Evolutionary conservation across 1,140 invertebrate genomes (phyloP), one percentile per base, ranked within the genome.

Genomic region (Stegodyphus dumicola): DNA sequence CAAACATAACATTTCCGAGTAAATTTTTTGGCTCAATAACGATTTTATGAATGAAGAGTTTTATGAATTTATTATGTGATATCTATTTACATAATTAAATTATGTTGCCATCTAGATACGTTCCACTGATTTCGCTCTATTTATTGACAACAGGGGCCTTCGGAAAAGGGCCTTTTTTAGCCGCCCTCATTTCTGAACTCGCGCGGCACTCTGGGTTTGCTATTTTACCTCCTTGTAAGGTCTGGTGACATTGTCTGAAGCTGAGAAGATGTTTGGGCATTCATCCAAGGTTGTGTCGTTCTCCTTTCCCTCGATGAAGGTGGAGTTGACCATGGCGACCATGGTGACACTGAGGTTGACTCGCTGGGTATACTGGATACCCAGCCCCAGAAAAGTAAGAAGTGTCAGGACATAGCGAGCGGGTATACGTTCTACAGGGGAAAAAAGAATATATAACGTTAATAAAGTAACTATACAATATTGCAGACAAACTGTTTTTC

Each of bases 321-420:
- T 85, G 13, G 85, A 69, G 84, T 88, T 86, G n/a, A 88, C 87
- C 87, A 88, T 88, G 11, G 88, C 88, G 33, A 88, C 85, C 33
- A 88, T 88, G 9, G 88, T 87, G 33, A 88, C 87, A 70, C 79
- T 88, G 64, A 88, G 80, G 70, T 88, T 88, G 18, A 88, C 87
- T n/a, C 88, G 74, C 60, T 87, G 85, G 49, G 88, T 85, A 70
- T 88, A 88, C 78, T 88, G 87, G 53, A 88, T 88, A n/a, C 86
- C 84, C 73, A 87, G 75, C 4, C 87, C 88, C 49, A 88, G 56
- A 52, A 88, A 85, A n/a, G 88, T 86, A 56, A 88, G 70, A n/a
- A 88, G 65, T 11, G 88, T 87, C 52, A 88, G 33, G 11, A 86
- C 79, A 78, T 86, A 86, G 6, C 87, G 86, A 18, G 79, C 74